phyloP scores from a whole-genome alignment of 2,888 invertebrate genomes.

The Drosophila anomalata region DNA sequence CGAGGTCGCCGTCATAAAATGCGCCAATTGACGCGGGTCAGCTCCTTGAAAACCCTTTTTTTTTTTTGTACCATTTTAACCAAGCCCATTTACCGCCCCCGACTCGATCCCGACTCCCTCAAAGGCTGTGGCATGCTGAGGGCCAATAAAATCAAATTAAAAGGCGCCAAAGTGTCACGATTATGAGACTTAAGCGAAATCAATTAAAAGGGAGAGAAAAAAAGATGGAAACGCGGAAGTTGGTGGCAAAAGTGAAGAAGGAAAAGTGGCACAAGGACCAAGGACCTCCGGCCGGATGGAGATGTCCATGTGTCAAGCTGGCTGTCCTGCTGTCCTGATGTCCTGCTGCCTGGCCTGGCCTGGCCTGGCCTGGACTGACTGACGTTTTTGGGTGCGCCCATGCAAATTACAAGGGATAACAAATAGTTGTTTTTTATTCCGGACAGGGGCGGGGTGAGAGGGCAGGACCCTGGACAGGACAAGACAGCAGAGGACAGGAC shows the following conservation, averaged over 20 bases:
- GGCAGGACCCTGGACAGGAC: not conserved
- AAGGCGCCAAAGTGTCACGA: conserved; percentile 80
- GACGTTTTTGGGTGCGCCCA: conserved; percentile 56
- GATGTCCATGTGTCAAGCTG: conserved; percentile 63
- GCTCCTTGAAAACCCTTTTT: conserved; percentile 41
- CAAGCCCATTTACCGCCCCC: conserved; percentile 1
- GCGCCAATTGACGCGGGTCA: conserved; percentile 72
- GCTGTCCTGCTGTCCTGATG: not conserved
- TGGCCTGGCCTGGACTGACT: conserved; percentile 40
- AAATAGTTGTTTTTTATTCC: conserved; percentile 50
- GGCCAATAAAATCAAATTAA: conserved; percentile 79
- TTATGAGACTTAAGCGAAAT: conserved; percentile 78
- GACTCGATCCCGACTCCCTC: not conserved
- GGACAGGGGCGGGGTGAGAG: not conserved
- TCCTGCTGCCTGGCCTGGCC: conserved; percentile 4
- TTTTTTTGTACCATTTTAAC: conserved; percentile 11
- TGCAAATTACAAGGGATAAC: conserved; percentile 67
- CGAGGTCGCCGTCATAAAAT: conserved; percentile 67
- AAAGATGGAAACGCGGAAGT: not conserved
- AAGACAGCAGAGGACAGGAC: not conserved
- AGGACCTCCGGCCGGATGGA: conserved; percentile 16
- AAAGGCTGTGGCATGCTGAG: conserved; percentile 55
- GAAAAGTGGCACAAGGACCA: conserved; percentile 8
- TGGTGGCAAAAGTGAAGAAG: conserved; percentile 7
- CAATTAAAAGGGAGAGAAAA: conserved; percentile 63